Conservation (phyloP, 2,113 vertebrate species). For the Lepus timidus region DNA sequence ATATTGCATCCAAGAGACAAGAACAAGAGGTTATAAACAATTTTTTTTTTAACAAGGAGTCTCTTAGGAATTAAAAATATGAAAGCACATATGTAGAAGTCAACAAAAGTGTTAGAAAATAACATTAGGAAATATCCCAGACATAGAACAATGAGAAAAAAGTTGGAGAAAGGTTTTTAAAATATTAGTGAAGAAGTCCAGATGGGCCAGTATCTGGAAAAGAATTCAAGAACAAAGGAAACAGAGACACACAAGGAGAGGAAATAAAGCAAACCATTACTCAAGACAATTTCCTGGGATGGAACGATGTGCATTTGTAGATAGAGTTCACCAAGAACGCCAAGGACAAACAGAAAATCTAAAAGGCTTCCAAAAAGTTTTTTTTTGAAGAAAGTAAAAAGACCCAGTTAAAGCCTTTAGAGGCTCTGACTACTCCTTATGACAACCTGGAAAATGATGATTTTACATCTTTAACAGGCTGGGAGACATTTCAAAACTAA, state of each 20-base stretch:
- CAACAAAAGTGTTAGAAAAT: not conserved
- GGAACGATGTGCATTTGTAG: not conserved
- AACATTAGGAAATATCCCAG: not conserved
- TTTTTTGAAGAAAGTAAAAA: not conserved
- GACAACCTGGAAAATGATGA: not conserved
- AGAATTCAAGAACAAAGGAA: conserved; percentile 4
- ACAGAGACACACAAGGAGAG: not conserved
- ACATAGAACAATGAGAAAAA: not conserved
- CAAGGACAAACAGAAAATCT: not conserved
- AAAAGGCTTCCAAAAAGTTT: not conserved
- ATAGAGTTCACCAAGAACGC: not conserved
- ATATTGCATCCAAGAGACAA: not conserved
- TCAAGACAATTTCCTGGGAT: not conserved
- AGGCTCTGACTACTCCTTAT: not conserved
- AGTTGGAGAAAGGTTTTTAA: not conserved
- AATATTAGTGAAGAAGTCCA: not conserved
- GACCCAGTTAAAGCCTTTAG: too few relatives aligned
- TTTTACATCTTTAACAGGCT: not conserved
- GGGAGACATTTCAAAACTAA: not conserved
- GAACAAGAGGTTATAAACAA: not conserved
- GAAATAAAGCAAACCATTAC: not conserved
- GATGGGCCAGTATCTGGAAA: not conserved
- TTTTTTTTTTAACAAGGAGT: not conserved
- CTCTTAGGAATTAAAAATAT: not conserved
- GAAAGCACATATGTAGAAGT: not conserved